Base-by-base conservation (phyloP, 2,797 vertebrate genomes). In the Leptatherina wallacei region DNA sequence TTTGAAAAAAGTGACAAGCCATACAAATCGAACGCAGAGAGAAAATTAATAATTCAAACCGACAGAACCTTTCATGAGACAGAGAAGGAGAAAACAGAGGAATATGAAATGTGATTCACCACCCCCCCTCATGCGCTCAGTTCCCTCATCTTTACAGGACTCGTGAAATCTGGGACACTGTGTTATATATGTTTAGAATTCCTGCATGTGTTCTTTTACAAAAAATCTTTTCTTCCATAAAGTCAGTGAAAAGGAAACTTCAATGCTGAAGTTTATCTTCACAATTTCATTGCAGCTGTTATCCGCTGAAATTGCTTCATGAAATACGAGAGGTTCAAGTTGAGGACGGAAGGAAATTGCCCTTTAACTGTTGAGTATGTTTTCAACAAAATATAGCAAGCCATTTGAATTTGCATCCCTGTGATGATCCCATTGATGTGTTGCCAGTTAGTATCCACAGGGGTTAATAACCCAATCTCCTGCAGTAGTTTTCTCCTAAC, bases 41-140 rank as follows among this genome's bases (percentile, higher is more conserved):
- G 81, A 56, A 76, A 85, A 93, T 94, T 93, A 94, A 94, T 94
- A 93, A 95, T 95, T 94, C 88, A 94, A 87, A 89, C 78, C 80
- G 11, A 11, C 69, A 62, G 80, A 91, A 89, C 91, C 81, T 83
- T 91, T 69, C 82, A 78, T 65, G 77, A 91, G 83, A 89, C 77
- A 72, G 81, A 79, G 73, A 71, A 44, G 75, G 67, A 71, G 64
- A 84, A 85, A 84, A 89, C 68, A 86, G 72, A 90, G 63, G 79
- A 85, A 90, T 81, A 78, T 80, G 82, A 85, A 91, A 88, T 83
- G 67, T 20, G 60, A 84, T 85, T 14, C 38, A 1, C 14, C 11
- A n/a, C 86, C 84, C 89, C 71, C 32, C 11, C 29, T 18, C 79
- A 86, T 80, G 80, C 76, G 70, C 73, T 87, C 73, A 40, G 56